phyloP scores from a whole-genome alignment of 2,888 invertebrate genomes.

The Steinernema hermaphroditum region DNA sequence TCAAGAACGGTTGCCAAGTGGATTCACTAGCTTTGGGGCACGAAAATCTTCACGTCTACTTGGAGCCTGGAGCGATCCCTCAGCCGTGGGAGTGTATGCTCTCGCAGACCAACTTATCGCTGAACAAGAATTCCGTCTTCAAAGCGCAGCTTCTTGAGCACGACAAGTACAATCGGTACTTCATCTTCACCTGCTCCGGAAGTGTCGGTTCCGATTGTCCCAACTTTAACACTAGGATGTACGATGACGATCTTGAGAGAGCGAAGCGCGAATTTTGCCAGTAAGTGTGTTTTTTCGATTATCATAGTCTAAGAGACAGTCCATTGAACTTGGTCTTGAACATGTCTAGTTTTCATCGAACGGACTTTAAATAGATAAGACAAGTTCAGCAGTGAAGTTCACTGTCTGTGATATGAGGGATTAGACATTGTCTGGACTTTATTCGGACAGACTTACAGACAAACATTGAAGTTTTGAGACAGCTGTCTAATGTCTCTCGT shows the following conservation, averaged over 20 bases:
- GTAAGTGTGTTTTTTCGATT: background rate
- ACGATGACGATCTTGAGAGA: background rate
- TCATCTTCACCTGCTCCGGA: slow-evolving; percentile 10
- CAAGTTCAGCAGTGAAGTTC: too few relatives aligned
- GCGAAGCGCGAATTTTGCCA: background rate
- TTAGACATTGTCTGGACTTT: too few relatives aligned
- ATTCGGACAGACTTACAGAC: too few relatives aligned
- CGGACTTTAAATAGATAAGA: too few relatives aligned
- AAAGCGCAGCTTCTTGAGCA: slow-evolving; percentile 17
- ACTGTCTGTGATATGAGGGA: too few relatives aligned
- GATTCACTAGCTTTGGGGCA: background rate
- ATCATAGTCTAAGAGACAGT: too few relatives aligned
- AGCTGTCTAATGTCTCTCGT: background rate
- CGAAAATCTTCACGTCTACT: slow-evolving; percentile 5
- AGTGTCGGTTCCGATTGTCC: background rate
- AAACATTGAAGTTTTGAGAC: too few relatives aligned
- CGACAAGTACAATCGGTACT: slow-evolving; percentile 1
- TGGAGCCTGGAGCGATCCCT: background rate
- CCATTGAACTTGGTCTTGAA: too few relatives aligned
- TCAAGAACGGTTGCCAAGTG: slow-evolving; percentile 15
- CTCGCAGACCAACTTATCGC: background rate
- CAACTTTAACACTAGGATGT: background rate
- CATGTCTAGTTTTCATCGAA: too few relatives aligned
- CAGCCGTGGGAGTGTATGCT: slow-evolving; percentile 1
- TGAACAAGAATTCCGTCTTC: slow-evolving; percentile 3